phyloP scores from a whole-genome alignment of 2,113 vertebrate species.

The Caranx melampygus region DNA sequence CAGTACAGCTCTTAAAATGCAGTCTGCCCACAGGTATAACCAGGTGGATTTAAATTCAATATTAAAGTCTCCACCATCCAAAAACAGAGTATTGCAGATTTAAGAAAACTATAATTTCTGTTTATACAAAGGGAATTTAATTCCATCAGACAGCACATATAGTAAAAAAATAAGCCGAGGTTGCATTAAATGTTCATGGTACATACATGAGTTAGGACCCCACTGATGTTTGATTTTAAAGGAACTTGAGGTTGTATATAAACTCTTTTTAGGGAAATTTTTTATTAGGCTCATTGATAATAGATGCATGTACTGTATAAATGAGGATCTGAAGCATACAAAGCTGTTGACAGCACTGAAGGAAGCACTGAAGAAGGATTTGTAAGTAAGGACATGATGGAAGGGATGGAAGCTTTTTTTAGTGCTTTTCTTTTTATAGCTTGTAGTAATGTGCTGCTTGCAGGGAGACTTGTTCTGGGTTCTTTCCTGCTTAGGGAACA shows the following conservation, averaged over 20 bases:
- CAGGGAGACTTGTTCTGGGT: conserved; percentile 6
- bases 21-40: conserved; percentile 17
- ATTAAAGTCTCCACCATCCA: conserved; percentile 33
- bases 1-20: conserved; percentile 18
- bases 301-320: not conserved
- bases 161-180: conserved; percentile 9
- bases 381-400: conserved; percentile 10
- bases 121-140: conserved; percentile 4
- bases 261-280: not conserved
- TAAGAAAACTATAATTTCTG: not conserved
- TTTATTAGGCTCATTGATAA: not conserved
- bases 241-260: not conserved
- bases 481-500: conserved; percentile 24
- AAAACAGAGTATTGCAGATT: conserved; percentile 10
- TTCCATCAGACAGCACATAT: not conserved
- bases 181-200: conserved; percentile 3
- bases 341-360: conserved; percentile 25
- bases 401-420: conserved; percentile 29
- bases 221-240: conserved; percentile 8
- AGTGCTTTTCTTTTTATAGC: conserved; percentile 55
- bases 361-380: not conserved
- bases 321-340: not conserved
- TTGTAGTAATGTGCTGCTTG: conserved; percentile 28
- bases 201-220: not conserved
- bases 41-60: conserved; percentile 51